Base-by-base conservation (phyloP, 2,797 vertebrate species). In the Molossus alvarezi region DNA sequence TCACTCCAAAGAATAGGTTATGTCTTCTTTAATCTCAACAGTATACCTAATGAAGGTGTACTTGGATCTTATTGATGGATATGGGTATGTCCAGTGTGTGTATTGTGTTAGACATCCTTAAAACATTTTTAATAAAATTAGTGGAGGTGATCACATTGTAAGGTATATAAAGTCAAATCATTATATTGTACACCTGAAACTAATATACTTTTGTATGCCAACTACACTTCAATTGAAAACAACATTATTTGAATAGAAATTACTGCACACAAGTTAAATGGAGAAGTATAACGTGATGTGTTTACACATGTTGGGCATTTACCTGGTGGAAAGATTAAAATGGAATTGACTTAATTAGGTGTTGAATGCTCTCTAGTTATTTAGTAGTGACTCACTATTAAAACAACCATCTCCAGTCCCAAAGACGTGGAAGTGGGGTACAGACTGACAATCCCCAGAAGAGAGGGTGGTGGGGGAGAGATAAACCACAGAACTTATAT, bases 241-340 rank as follows among this genome's bases (percentile, higher is more conserved):
- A 41, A 25, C 23, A 51, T 79, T 62, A 25, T 86, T 89, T 77
- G 60, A 73, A 57, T 67, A 83, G 45, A 79, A 83, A 88, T n/a
- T 58, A 18, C 6, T 65, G 23, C 27, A 60, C 41, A 45, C 20
- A 75, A 41, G n/a, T 73, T 67, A 53, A 65, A 84, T 88, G 33
- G 18, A 88, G 79, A 93, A 73, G 37, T 65, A 27, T 48, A 85
- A 37, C 20, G 25, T 37, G 14, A 7, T 20, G 1, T 90, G 48
- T 90, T 71, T 69, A 76, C 7, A 67, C 27, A 53, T 23, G 14
- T 57, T 65, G 57, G 23, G 3, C 12, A 15, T 83, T 95, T 90
- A 83, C 21, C 57, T 65, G 23, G 21, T 58, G 84, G 72, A 84
- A 83, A 76, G 41, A 37, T 84, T 51, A 84, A 91, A 88, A 48